Evolutionary conservation across 2,797 vertebrate species (phyloP).

Genomic region (Micromesistius poutassou): DNA sequence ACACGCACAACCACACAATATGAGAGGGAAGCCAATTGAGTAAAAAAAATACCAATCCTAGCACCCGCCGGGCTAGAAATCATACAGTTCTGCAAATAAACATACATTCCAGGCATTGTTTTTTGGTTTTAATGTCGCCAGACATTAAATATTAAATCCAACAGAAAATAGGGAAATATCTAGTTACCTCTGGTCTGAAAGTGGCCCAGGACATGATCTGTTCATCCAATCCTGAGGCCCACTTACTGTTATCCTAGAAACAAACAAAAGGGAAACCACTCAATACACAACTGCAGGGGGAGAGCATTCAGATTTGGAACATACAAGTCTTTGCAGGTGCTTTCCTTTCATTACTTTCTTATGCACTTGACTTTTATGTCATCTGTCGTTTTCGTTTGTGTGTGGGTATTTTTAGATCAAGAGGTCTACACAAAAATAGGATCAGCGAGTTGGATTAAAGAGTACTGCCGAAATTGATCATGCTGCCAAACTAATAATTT

Average conservation of each 20-base stretch:
- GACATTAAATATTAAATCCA: background rate
- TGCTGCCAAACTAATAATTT: background rate
- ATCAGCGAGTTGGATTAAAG: background rate
- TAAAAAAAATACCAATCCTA: background rate
- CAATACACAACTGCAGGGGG: background rate
- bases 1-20: background rate
- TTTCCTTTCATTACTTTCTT: background rate
- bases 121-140: background rate
- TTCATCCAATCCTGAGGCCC: constrained; percentile 91
- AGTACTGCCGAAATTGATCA: background rate
- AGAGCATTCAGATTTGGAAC: too few relatives aligned
- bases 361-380: background rate
- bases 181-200: constrained; percentile 87
- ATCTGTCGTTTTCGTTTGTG: background rate
- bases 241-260: constrained; percentile 92
- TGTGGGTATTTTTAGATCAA: background rate
- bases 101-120: background rate
- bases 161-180: background rate
- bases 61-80: background rate
- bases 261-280: background rate
- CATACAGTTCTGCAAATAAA: background rate
- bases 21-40: background rate
- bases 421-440: background rate
- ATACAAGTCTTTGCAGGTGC: background rate
- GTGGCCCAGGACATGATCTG: constrained; percentile 99